phyloP scores from a whole-genome alignment of 2,797 vertebrate genomes.

The Syndactyla subalaris region DNA sequence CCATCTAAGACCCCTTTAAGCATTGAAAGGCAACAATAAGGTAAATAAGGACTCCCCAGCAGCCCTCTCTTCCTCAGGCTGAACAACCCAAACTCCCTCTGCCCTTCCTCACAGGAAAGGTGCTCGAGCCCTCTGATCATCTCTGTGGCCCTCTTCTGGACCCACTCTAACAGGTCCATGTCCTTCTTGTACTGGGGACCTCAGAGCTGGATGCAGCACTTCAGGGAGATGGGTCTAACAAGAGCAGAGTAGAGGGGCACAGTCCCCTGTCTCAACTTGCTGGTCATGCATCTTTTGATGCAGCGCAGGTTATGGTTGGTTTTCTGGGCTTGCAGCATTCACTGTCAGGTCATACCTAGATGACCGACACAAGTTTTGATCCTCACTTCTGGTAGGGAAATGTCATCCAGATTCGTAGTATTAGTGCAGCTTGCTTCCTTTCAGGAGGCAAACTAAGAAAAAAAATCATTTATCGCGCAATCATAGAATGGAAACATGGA shows the following conservation, averaged over 20 bases:
- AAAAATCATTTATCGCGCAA: too few species aligned
- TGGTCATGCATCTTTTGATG: background rate
- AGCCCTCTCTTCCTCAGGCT: background rate
- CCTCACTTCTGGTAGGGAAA: too few species aligned
- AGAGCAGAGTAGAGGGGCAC: background rate
- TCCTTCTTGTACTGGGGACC: background rate
- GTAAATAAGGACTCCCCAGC: fast-evolving
- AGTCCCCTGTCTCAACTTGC: background rate
- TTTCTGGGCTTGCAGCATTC: background rate
- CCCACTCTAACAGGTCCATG: background rate
- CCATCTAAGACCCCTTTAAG: background rate
- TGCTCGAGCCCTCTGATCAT: background rate
- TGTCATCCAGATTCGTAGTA: too few species aligned
- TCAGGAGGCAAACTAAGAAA: too few species aligned
- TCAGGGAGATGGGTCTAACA: too few species aligned
- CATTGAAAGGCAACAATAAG: background rate
- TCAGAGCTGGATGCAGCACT: background rate
- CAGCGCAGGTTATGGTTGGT: background rate
- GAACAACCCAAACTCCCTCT: background rate
- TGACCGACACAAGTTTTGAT: too few species aligned
- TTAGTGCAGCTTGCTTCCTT: too few species aligned
- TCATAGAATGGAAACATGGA: too few species aligned
- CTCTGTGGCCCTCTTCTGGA: background rate
- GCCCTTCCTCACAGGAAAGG: background rate
- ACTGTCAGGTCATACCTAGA: too few species aligned